phyloP scores from a whole-genome alignment of 1,140 invertebrate genomes.

The Sarcophaga bullata region DNA sequence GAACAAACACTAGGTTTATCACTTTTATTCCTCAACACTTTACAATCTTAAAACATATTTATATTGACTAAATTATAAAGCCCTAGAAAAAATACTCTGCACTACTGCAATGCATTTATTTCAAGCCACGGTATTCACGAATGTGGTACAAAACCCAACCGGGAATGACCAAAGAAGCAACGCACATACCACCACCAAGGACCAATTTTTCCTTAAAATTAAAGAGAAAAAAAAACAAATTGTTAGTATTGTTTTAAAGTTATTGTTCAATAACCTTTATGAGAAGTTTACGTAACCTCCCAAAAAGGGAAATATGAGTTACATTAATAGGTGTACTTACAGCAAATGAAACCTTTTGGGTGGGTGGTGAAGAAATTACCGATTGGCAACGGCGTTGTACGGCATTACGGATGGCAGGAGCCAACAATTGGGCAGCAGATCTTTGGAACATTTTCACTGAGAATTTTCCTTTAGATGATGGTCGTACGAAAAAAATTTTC shows the following conservation, averaged over 20 bases:
- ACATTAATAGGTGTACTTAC: slow-evolving; percentile 51
- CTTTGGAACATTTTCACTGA: slow-evolving; percentile 60
- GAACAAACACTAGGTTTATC: too few relatives aligned
- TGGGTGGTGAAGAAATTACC: slow-evolving; percentile 61
- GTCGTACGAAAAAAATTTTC: background rate
- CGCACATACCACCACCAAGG: slow-evolving; percentile 61
- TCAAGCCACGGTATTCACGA: slow-evolving; percentile 57
- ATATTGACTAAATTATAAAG: slow-evolving; percentile 46
- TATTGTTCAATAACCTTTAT: background rate
- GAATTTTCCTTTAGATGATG: background rate
- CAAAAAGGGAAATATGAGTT: background rate
- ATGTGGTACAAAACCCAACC: slow-evolving; percentile 63
- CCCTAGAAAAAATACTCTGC: background rate
- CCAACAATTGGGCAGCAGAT: slow-evolving; percentile 60
- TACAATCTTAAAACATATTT: slow-evolving; percentile 50
- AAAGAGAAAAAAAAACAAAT: slow-evolving; percentile 38
- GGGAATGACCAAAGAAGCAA: slow-evolving; percentile 56
- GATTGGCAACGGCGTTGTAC: slow-evolving; percentile 60
- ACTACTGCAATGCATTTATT: slow-evolving; percentile 49
- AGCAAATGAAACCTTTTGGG: slow-evolving; percentile 55
- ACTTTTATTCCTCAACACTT: slow-evolving; percentile 45
- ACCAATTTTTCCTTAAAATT: slow-evolving; percentile 60
- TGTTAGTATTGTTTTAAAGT: slow-evolving; percentile 1
- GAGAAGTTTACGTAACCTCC: slow-evolving; percentile 59
- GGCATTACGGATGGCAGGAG: slow-evolving; percentile 59